Percentiles rank a stretch among this genome's conserved stretches.
Conservation (phyloP, 2,113 vertebrate genomes). For the Stegastes partitus region DNA sequence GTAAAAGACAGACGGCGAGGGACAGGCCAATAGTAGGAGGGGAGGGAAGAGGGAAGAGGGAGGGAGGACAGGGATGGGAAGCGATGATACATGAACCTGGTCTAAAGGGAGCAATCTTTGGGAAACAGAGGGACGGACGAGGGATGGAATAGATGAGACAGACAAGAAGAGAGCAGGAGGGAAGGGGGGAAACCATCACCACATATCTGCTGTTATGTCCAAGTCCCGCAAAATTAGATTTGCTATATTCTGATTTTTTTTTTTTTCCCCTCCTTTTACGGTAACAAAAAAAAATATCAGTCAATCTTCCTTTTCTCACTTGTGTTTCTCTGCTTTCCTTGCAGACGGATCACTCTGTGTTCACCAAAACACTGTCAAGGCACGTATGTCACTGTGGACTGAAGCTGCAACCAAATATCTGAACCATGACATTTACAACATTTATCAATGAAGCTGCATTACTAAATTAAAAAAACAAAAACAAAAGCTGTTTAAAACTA, state of each 20-base stretch:
- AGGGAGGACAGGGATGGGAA: neutral
- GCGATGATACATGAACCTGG: slow-evolving; percentile 30
- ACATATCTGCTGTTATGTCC: neutral
- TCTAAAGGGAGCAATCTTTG: slow-evolving; percentile 23
- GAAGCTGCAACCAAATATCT: neutral
- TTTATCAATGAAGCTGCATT: slow-evolving; percentile 11
- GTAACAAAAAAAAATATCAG: neutral
- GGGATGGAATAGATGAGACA: slow-evolving; percentile 1
- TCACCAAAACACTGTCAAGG: neutral
- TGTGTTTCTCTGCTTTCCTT: neutral
- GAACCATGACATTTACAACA: neutral
- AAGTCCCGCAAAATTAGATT: neutral
- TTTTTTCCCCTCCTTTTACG: neutral
- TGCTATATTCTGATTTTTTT: neutral
- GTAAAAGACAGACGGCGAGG: slow-evolving; percentile 3
- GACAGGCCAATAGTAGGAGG: slow-evolving; percentile 7
- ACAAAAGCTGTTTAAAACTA: slow-evolving; percentile 15
- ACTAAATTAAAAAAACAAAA: slow-evolving; percentile 21
- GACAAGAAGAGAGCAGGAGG: neutral
- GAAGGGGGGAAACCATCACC: neutral
- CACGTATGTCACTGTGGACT: neutral
- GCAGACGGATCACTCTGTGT: neutral
- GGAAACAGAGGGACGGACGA: slow-evolving; percentile 17
- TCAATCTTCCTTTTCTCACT: neutral
- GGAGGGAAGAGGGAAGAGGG: slow-evolving; percentile 9